A percentile compares a stretch with the other conserved stretches of the same genome.
Evolutionary conservation across 2,888 invertebrate species (phyloP).

Genomic region (Drosophila seclusa): DNA sequence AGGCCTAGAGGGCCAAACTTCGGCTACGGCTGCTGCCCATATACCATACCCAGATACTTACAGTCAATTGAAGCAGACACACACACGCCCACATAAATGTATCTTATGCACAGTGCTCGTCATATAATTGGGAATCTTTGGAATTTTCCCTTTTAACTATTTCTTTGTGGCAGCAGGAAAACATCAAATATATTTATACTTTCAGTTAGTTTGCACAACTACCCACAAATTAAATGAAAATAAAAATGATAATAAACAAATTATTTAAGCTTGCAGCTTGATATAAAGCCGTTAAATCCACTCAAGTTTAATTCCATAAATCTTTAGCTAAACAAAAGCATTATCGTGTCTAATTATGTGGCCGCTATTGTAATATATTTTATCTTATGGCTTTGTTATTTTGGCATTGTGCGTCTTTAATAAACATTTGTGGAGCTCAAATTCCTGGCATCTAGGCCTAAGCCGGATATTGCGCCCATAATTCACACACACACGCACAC

Average conservation of each 20-base stretch:
- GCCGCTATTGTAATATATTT: neutral
- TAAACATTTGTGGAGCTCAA: slow-evolving; percentile 56
- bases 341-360: neutral
- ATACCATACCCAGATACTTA: slow-evolving; percentile 59
- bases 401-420: slow-evolving; percentile 45
- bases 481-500: slow-evolving; percentile 38
- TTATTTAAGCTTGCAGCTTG: neutral
- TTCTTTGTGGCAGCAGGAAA: neutral
- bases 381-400: slow-evolving; percentile 21
- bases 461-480: slow-evolving; percentile 70
- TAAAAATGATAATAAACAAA: neutral
- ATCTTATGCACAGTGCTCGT: neutral
- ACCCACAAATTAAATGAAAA: neutral
- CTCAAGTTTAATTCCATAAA: neutral
- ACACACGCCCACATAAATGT: slow-evolving; percentile 1
- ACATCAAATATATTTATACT: neutral
- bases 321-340: neutral
- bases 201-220: neutral
- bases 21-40: slow-evolving; percentile 46
- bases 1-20: slow-evolving; percentile 60
- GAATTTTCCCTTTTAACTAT: neutral
- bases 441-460: slow-evolving; percentile 33
- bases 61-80: slow-evolving; percentile 59
- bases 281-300: too few relatives aligned
- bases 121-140: neutral